Conservation (phyloP, 2,113 vertebrate species). For the Benitochromis conjunctus region DNA sequence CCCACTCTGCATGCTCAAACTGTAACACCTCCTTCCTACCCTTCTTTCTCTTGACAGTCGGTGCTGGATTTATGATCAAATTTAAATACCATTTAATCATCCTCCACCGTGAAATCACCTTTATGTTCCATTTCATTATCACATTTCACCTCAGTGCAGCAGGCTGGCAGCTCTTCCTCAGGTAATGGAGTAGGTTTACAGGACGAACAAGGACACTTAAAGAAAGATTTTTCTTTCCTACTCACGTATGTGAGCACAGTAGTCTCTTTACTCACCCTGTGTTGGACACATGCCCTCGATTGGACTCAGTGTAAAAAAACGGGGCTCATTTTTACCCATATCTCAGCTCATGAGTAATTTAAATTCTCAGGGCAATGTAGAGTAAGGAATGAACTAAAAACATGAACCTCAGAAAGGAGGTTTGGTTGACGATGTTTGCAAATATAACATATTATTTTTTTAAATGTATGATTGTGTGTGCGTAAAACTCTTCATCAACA, state of each 20-base stretch:
- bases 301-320: not conserved
- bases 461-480: too few species aligned
- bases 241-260: not conserved
- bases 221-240: not conserved
- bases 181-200: not conserved
- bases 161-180: not conserved
- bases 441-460: too few species aligned
- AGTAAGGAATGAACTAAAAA: not conserved
- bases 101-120: not conserved
- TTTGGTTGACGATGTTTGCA: too few species aligned
- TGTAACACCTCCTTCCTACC: not conserved
- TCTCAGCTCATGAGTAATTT: not conserved
- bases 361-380: not conserved
- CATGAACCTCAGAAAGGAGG: too few species aligned
- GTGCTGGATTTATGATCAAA: not conserved
- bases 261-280: not conserved
- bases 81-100: constrained; percentile 13
- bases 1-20: constrained; percentile 1
- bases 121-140: not conserved
- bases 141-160: not conserved
- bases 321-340: not conserved
- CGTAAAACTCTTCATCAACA: too few species aligned
- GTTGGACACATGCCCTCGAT: not conserved
- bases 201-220: not conserved
- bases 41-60: not conserved